Evolutionary conservation across 2,113 vertebrate species (phyloP), one percentile per base, ranked within the genome.

Genomic region (Agapornis roseicollis): DNA sequence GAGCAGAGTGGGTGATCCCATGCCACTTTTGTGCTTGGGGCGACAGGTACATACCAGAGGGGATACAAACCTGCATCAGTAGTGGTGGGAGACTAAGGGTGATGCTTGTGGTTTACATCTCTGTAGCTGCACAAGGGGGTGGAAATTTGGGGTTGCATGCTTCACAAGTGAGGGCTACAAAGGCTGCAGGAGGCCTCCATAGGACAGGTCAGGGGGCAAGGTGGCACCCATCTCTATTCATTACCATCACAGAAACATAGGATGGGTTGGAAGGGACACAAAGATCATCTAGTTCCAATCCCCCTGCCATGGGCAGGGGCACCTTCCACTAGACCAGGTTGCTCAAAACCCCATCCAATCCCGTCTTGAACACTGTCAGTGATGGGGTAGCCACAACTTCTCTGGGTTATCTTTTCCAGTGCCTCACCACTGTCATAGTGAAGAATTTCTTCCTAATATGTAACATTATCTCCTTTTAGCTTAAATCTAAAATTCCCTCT

Each of bases 1-100:
- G 49, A 55, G 0, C 0, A 1, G 17, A 24, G 9, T 0, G 0
- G 46, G 13, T 0, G 5, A 11, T 60, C 19, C 13, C 0, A 2
- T 0, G 4, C 13, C 1, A 0, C 20, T 13, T 23, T 35, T 2
- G 1, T 13, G 0, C 25, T 11, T 7, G 35, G 41, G 29, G 37
- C 0, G 13, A 69, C 27, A 9, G 41, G 24, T 5, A 8, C 0
- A 4, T 7, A 6, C 0, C 8, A 0, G 1, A 0, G 18, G 49
- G 16, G 46, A 29, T 0, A 2, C 0, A 2, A 49, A 27, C 17
- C 5, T 13, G 9, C 27, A 31, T 2, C 46, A 4, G 56, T 31
- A 25, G 42, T 0, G 1, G 25, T 1, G 6, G n/a, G 52, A 64
- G 16, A 37, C 39, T 0, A 7, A 37, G 52, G 47, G 28, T 2